Conservation (phyloP, 2,888 invertebrate species). For the Drosophila kokeensis region DNA sequence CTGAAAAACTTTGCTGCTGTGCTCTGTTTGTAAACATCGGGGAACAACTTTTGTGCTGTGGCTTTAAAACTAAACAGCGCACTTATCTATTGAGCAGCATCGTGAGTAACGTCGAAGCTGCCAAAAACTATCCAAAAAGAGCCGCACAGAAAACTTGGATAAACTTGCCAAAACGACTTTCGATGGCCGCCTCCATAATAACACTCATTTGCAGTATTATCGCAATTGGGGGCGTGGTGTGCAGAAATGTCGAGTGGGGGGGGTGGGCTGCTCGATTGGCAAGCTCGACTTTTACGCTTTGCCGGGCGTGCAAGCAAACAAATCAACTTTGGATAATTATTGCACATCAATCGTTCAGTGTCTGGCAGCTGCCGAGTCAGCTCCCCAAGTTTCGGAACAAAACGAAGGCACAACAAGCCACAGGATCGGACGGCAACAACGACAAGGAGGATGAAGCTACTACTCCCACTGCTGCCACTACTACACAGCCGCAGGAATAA, state of each 20-base stretch:
- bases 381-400: slow-evolving; percentile 53
- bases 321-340: slow-evolving; percentile 84
- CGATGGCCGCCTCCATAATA: slow-evolving; percentile 62
- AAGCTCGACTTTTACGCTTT: slow-evolving; percentile 77
- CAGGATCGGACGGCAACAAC: background rate
- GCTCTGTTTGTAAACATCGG: slow-evolving; percentile 44
- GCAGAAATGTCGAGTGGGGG: background rate
- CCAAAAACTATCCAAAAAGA: slow-evolving; percentile 70
- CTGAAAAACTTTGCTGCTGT: slow-evolving; percentile 45
- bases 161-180: slow-evolving; percentile 68
- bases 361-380: slow-evolving; percentile 61
- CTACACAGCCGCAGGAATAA: background rate
- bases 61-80: slow-evolving; percentile 77
- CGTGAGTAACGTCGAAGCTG: slow-evolving; percentile 57
- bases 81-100: slow-evolving; percentile 75
- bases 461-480: background rate
- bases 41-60: slow-evolving; percentile 71
- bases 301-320: slow-evolving; percentile 80
- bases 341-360: slow-evolving; percentile 80
- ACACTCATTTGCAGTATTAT: slow-evolving; percentile 71
- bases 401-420: slow-evolving; percentile 50
- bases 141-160: slow-evolving; percentile 44
- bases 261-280: slow-evolving; percentile 60
- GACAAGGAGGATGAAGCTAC: background rate
- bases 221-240: slow-evolving; percentile 34